phyloP scores from a whole-genome alignment of 1,140 invertebrate genomes.

The Holcopasites calliopsidis region DNA sequence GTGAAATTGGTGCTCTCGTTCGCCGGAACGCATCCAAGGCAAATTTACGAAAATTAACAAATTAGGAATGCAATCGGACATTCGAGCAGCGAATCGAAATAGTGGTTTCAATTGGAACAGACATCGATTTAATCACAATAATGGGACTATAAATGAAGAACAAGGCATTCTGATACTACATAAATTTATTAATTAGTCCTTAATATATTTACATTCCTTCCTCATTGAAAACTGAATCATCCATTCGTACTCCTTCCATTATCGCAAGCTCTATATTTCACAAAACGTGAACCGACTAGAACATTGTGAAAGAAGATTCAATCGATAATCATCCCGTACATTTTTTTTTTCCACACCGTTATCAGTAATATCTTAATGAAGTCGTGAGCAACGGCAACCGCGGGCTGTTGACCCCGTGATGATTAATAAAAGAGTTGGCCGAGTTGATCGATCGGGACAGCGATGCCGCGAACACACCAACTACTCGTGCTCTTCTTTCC shows the following conservation, averaged over 20 bases:
- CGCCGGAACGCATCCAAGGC: too few relatives aligned
- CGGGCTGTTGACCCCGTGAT: not conserved
- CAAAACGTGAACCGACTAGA: not conserved
- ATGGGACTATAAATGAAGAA: too few relatives aligned
- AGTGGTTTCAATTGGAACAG: too few relatives aligned
- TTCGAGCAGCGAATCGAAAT: too few relatives aligned
- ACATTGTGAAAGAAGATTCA: not conserved
- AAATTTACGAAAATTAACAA: too few relatives aligned
- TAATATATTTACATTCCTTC: not conserved
- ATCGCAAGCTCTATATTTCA: not conserved
- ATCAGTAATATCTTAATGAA: conserved; percentile 12
- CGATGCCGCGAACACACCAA: too few relatives aligned
- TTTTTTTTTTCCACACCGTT: not conserved
- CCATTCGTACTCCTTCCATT: not conserved
- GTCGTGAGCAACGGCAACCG: not conserved
- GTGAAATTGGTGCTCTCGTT: not conserved
- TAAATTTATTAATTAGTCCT: too few relatives aligned
- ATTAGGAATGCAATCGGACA: not conserved
- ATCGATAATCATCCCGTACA: not conserved
- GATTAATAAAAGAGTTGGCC: conserved; percentile 10
- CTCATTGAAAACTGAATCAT: not conserved
- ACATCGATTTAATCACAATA: too few relatives aligned
- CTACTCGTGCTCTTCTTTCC: not conserved
- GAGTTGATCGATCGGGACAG: conserved; percentile 4
- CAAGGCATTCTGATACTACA: too few relatives aligned